A percentile compares a stretch with the other conserved stretches of the same genome.
Evolutionary conservation across 1,140 invertebrate species (phyloP).

Genomic region (Paraescarpia echinospica): DNA sequence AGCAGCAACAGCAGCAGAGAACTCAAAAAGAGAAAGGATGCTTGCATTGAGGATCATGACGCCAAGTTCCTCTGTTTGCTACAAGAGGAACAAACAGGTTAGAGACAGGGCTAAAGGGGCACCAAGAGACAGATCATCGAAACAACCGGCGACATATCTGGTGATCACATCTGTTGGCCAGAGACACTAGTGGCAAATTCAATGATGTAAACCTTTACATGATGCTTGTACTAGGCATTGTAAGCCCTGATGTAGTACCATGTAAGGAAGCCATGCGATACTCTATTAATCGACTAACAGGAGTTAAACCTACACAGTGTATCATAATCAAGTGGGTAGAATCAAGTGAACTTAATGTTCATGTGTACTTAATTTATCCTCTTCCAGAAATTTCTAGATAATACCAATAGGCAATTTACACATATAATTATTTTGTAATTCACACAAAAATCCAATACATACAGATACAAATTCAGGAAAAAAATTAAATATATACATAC

Average conservation of each 20-base stretch:
- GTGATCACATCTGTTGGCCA: background rate
- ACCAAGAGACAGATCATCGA: background rate
- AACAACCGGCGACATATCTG: background rate
- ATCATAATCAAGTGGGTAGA: too few relatives aligned
- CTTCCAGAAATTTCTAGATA: background rate
- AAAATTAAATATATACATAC: too few relatives aligned
- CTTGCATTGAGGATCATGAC: background rate
- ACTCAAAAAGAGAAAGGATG: constrained; percentile 1
- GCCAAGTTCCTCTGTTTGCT: background rate
- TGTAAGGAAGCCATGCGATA: background rate
- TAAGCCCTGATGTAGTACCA: background rate
- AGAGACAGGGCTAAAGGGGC: background rate
- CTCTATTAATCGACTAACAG: background rate
- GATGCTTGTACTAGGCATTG: background rate
- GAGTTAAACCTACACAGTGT: background rate
- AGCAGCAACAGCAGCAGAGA: background rate
- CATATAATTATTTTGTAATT: background rate
- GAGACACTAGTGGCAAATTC: background rate
- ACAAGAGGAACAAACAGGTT: background rate
- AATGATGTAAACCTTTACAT: background rate
- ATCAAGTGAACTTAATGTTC: background rate
- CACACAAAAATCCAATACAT: background rate
- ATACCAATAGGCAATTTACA: background rate
- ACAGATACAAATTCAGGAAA: too few relatives aligned
- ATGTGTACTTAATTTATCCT: background rate